Conservation (phyloP, 2,797 vertebrate species). For the Paedocypris micromegethes region DNA sequence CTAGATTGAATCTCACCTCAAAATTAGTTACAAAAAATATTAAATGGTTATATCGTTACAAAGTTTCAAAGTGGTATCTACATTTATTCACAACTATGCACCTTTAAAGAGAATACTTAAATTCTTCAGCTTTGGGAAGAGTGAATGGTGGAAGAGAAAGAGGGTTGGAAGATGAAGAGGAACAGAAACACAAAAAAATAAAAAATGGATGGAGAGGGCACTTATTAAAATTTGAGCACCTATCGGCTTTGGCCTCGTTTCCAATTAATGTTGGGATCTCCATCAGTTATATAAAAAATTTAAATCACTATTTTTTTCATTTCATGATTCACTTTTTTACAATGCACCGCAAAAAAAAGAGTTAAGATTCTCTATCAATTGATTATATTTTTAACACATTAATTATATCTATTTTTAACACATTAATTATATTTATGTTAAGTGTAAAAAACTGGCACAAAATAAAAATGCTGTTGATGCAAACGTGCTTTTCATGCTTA, state of each 20-base stretch:
- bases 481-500: no score
- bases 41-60: background rate
- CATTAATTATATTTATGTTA: no score
- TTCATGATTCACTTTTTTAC: constrained; percentile 21
- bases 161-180: constrained; percentile 16
- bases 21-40: no score
- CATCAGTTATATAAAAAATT: constrained; percentile 39
- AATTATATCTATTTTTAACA: no score
- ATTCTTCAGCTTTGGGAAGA: constrained; percentile 9
- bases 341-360: constrained; percentile 8
- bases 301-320: constrained; percentile 31
- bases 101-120: constrained; percentile 22
- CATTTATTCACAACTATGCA: background rate
- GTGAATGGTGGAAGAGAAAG: background rate
- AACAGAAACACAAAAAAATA: constrained; percentile 34
- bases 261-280: constrained; percentile 36
- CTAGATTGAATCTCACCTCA: no score
- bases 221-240: constrained; percentile 44
- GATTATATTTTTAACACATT: no score
- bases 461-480: no score
- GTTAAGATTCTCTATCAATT: background rate
- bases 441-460: no score
- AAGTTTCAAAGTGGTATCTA: background rate
- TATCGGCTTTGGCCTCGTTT: constrained; percentile 33
- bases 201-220: constrained; percentile 39